Evolutionary conservation across 2,797 vertebrate genomes (phyloP).

Genomic region (Erpetoichthys calabaricus): DNA sequence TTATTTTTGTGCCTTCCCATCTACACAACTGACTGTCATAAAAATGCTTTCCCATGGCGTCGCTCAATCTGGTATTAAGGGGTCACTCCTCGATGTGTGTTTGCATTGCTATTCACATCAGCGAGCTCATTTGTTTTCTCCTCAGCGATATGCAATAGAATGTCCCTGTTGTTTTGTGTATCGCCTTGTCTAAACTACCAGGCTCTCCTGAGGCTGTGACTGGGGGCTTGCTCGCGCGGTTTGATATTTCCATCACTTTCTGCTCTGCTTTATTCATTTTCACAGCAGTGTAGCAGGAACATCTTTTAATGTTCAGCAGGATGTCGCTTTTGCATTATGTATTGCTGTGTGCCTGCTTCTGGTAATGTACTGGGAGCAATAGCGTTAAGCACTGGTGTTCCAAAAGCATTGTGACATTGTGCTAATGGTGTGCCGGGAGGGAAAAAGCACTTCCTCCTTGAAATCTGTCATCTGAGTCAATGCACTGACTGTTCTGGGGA

Average conservation of each 20-base stretch:
- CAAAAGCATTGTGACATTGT: neutral
- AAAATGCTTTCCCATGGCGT: too few species aligned
- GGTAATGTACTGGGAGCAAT: neutral
- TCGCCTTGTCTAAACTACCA: neutral
- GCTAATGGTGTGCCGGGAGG: neutral
- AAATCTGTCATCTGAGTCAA: neutral
- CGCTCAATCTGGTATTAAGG: too few species aligned
- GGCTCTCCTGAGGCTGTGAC: neutral
- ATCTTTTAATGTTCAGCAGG: slow-evolving; percentile 1
- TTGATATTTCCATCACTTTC: neutral
- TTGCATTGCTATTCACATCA: neutral
- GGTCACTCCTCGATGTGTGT: neutral
- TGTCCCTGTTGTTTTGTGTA: neutral
- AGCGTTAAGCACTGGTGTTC: neutral
- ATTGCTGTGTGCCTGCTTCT: neutral
- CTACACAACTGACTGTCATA: too few species aligned
- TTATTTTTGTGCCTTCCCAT: too few species aligned
- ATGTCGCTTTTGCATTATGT: neutral
- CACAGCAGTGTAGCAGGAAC: neutral
- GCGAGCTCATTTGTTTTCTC: neutral
- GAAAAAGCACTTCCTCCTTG: neutral
- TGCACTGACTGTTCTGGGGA: neutral
- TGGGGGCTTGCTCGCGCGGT: neutral
- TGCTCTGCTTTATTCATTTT: slow-evolving; percentile 3
- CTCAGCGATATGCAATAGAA: neutral